phyloP scores from a whole-genome alignment of 1,140 invertebrate species.

The Rhizoglyphus robini region DNA sequence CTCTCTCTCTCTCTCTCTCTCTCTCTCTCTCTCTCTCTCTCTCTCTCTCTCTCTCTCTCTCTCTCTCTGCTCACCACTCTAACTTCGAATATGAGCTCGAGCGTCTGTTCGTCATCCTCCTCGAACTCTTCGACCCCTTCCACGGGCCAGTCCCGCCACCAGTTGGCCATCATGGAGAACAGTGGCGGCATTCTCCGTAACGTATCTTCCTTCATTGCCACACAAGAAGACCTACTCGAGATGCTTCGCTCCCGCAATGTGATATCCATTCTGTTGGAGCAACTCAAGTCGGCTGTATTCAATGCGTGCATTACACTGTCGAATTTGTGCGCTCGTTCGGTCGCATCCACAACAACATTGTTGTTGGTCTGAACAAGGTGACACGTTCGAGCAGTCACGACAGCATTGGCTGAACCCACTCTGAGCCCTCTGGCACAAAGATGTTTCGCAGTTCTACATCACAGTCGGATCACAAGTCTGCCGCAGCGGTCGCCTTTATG shows the following conservation, averaged over 20 bases:
- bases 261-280: conserved; percentile 71
- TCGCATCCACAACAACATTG: no score
- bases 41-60: no score
- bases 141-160: conserved; percentile 45
- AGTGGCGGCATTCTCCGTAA: conserved; percentile 86
- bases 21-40: no score
- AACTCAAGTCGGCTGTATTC: conserved; percentile 80
- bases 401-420: conserved; percentile 37
- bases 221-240: conserved; percentile 71
- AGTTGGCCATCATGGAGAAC: conserved; percentile 90
- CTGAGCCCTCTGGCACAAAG: conserved; percentile 31
- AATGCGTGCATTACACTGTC: conserved; percentile 91
- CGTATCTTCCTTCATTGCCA: conserved; percentile 83
- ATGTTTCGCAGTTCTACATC: background rate
- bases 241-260: conserved; percentile 74
- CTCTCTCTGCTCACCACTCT: conserved; percentile 80
- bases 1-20: no score
- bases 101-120: background rate
- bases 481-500: background rate
- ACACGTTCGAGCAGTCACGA: conserved; percentile 37
- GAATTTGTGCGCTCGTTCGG: conserved; percentile 81
- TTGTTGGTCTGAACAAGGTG: conserved; percentile 25
- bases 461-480: background rate
- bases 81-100: conserved; percentile 50
- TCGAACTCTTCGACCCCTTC: background rate